Evolutionary conservation across 1,140 invertebrate genomes (phyloP).

Genomic region (Forficula auricularia): DNA sequence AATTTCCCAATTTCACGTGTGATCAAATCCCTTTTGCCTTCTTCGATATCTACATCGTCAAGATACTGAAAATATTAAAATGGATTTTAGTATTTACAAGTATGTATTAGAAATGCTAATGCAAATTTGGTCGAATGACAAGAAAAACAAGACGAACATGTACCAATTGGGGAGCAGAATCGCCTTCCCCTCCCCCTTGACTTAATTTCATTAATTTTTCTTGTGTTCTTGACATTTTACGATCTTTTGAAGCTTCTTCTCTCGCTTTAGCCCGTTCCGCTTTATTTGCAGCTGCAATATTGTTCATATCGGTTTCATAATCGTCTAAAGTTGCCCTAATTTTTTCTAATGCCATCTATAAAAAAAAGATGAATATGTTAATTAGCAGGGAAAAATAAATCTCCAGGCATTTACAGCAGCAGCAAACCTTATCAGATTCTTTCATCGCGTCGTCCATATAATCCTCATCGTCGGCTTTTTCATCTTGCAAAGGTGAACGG

Average conservation of each 20-base stretch:
- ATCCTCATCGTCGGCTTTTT: conserved; percentile 40
- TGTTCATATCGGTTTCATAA: conserved; percentile 63
- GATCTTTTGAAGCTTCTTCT: conserved; percentile 18
- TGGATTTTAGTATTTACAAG: too few relatives aligned
- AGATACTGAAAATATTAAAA: conserved; percentile 31
- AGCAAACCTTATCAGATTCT: conserved; percentile 40
- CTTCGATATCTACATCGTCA: conserved; percentile 74
- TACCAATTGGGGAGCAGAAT: too few relatives aligned
- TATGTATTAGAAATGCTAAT: too few relatives aligned
- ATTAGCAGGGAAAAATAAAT: too few relatives aligned
- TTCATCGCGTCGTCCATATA: conserved; percentile 67
- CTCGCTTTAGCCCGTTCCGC: conserved; percentile 34
- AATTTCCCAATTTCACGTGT: conserved; percentile 92
- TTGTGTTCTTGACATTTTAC: conserved; percentile 19
- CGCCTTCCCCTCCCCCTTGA: conserved; percentile 8
- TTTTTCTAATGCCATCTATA: conserved; percentile 37
- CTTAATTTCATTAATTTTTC: conserved; percentile 19
- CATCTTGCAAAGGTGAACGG: conserved; percentile 38
- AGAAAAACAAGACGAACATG: too few relatives aligned
- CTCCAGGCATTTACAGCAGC: too few relatives aligned
- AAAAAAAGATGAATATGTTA: too few relatives aligned
- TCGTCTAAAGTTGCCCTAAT: conserved; percentile 65
- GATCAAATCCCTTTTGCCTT: conserved; percentile 83
- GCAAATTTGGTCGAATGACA: too few relatives aligned
- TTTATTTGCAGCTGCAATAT: conserved; percentile 30